Percentiles rank a stretch among this genome's conserved stretches.
These are phyloP conservation scores for Drepana arcuata DNA, from an alignment of 1,140 invertebrate species.

Conservation along the genomic window DNA sequence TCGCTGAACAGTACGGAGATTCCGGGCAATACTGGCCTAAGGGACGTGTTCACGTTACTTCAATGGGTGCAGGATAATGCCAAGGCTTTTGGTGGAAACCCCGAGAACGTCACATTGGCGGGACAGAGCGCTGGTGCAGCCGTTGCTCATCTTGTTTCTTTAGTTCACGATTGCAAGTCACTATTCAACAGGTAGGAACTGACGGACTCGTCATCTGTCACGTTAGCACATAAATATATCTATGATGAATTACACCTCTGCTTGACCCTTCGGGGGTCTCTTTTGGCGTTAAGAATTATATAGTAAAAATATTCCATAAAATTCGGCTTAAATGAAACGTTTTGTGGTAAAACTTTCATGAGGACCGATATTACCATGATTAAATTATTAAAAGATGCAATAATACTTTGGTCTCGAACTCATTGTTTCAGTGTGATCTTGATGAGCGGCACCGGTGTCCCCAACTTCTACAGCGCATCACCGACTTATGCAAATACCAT, in stretches of 20 bases:
- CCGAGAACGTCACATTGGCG: slow-evolving; percentile 70
- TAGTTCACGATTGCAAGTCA: slow-evolving; percentile 32
- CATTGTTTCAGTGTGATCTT: slow-evolving; percentile 17
- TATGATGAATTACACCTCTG: too few species aligned
- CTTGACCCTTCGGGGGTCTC: too few species aligned
- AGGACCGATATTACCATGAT: too few species aligned
- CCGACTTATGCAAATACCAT: slow-evolving; percentile 11
- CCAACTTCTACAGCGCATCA: slow-evolving; percentile 12
- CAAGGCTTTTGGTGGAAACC: slow-evolving; percentile 75
- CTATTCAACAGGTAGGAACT: slow-evolving; percentile 24
- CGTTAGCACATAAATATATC: too few species aligned
- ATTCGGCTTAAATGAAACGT: too few species aligned
- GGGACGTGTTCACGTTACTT: slow-evolving; percentile 74
- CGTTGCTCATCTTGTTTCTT: slow-evolving; percentile 45
- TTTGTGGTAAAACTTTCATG: too few species aligned
- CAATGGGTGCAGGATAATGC: slow-evolving; percentile 76
- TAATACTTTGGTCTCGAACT: too few species aligned
- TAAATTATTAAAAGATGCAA: too few species aligned
- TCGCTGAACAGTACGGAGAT: slow-evolving; percentile 66
- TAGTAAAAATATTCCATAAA: too few species aligned
- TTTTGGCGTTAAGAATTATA: too few species aligned
- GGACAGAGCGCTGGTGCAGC: slow-evolving; percentile 73
- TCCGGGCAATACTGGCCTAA: slow-evolving; percentile 77
- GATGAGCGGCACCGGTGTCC: slow-evolving; percentile 20
- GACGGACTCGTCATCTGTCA: too few species aligned